Evolutionary conservation across 2,797 vertebrate genomes (phyloP), one percentile per base, ranked within the genome.

Genomic region (Aldrovandia affinis): DNA sequence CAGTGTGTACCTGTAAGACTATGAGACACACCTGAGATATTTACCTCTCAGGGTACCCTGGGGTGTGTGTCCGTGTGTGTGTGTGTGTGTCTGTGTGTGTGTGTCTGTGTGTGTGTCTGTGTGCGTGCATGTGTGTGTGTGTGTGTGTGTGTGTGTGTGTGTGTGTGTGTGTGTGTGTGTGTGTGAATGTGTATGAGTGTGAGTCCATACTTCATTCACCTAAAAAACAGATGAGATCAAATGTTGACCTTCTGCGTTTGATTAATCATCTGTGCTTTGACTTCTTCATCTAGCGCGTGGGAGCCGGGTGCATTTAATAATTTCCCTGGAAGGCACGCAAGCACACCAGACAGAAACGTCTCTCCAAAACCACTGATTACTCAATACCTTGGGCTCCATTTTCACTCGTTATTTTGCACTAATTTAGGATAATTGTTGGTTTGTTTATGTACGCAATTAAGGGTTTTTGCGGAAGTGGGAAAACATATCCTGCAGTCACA

Each of bases 301-400:
- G 42, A 47, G 73, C 22, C 10, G 42, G 42, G 42, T 7, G 18
- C n/a, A 44, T 25, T 44, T 9, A n/a, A 44, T 25, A 1, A 8
- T 47, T 25, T 77, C 39, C 73, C 73, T 25, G 42, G 20, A 77
- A 44, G 47, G 73, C 73, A 36, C n/a, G 39, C 73, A n/a, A 77
- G 39, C 36, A 33, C 15, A 42, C 20, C 73, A 47, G 39, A 44
- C 73, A 77, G 22, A 28, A 25, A 44, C 33, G 25, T 47, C 73
- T 47, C 42, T 44, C 73, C 73, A 47, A 77, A 77, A 44, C 33
- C 73, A 73, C 68, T 73, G 68, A 44, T 77, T 47, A 47, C 73
- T 77, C 42, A 44, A 25, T 77, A 47, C 42, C 73, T 77, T 47
- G 42, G 73, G 25, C 73, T 77, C 42, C 25, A 47, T 47, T 77